phyloP scores from a whole-genome alignment of 2,113 vertebrate genomes.

The Nettapus auritus region DNA sequence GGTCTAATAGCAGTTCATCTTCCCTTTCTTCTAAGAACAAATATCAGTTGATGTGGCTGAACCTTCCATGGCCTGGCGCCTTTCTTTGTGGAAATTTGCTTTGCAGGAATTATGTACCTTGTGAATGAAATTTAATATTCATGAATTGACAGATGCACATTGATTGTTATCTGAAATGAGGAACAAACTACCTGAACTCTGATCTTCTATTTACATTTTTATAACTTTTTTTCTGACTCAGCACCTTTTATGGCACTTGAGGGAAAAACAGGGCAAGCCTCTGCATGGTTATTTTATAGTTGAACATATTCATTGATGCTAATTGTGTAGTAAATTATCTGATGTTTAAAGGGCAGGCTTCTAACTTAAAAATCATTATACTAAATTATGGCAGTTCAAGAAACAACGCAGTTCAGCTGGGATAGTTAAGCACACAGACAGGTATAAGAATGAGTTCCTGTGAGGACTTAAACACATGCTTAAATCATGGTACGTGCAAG shows the following conservation, averaged over 20 bases:
- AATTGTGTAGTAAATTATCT: background rate
- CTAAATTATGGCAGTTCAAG: background rate
- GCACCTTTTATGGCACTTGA: background rate
- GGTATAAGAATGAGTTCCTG: background rate
- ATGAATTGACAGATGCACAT: background rate
- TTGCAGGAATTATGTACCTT: background rate
- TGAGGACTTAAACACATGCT: background rate
- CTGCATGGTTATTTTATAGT: background rate
- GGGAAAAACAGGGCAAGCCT: background rate
- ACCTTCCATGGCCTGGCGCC: background rate
- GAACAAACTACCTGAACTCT: background rate
- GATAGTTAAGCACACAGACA: background rate
- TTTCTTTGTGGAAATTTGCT: background rate
- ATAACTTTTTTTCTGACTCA: background rate
- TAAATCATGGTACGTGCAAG: background rate
- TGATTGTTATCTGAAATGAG: background rate
- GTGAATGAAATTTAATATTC: background rate
- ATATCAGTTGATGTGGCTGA: background rate
- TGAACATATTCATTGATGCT: background rate
- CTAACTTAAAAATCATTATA: background rate
- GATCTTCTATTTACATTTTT: background rate
- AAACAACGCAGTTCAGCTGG: background rate
- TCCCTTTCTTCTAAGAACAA: background rate
- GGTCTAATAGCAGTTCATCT: background rate
- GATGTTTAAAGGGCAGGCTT: slow-evolving; percentile 2